Percentiles rank a stretch among this genome's conserved stretches.
Conservation (phyloP, 2,888 invertebrate genomes). For the Deilephila elpenor region DNA sequence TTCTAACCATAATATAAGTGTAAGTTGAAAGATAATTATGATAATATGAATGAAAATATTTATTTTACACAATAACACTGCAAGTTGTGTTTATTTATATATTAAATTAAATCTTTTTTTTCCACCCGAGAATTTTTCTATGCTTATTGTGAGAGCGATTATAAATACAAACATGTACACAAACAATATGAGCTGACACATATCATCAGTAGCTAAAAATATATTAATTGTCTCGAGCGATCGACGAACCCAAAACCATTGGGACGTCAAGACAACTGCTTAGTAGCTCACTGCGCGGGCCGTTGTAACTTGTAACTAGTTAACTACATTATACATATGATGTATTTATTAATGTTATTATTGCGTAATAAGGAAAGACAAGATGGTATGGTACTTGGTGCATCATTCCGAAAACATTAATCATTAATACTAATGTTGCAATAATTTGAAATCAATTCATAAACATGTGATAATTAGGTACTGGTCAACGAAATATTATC, state of each 20-base stretch:
- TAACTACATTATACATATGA: neutral
- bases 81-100: neutral
- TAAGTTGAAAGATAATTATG: neutral
- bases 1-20: conserved; percentile 4
- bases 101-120: neutral
- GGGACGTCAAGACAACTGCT: too few relatives aligned
- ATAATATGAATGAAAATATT: neutral
- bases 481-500: conserved; percentile 38
- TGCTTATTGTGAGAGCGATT: neutral
- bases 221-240: too few relatives aligned
- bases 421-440: neutral
- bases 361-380: too few relatives aligned
- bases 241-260: too few relatives aligned
- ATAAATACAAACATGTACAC: neutral
- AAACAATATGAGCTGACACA: too few relatives aligned
- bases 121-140: too few relatives aligned
- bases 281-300: too few relatives aligned
- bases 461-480: conserved; percentile 22
- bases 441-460: conserved; percentile 23
- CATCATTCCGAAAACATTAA: too few relatives aligned
- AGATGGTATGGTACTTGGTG: too few relatives aligned
- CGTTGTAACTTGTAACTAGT: neutral
- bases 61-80: neutral
- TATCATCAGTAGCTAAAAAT: too few relatives aligned
- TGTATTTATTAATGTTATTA: neutral